Evolutionary conservation across 2,797 vertebrate genomes (phyloP), one percentile per base, ranked within the genome.

Genomic region (Argyrosomus regius): DNA sequence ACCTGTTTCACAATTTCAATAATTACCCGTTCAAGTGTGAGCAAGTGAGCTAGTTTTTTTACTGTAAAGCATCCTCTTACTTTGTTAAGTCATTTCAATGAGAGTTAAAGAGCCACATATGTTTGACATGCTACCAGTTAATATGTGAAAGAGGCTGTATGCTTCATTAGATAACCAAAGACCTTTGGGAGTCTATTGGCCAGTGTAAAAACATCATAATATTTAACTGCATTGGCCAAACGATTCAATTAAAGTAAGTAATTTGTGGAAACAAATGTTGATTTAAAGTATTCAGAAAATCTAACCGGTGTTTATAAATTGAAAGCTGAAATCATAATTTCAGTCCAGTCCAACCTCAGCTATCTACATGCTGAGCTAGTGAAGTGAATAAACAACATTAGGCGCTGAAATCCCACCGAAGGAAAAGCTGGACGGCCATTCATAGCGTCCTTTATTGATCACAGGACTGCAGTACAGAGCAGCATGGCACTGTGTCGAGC

Each of bases 371-470:
- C 18, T 13, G 46, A 61, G 28, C 28, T 67, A 6, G 24, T 46
- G 13, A 60, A 52, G 53, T 43, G 17, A 49, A 56, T 57, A 66
- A 83, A 83, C 26, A 73, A 72, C 63, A 77, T 52, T 26, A 77
- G 53, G 81, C 80, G 83, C 73, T 86, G 49, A 90, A 87, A 85
- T 87, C 65, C 59, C 20, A 16, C 60, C 60, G 20, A 20, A 73
- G 35, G n/a, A 48, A 57, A 52, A 68, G 63, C 45, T 45, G 69
- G 35, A 58, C 59, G 72, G 72, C 61, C 64, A 46, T 82, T 88
- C 49, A 73, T 18, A 61, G 48, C 24, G 60, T 88, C 68, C 61
- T 79, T 83, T 93, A 94, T 92, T 89, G 93, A 94, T 92, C 79
- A 63, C 31, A 64, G 72, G 45, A 39, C 78, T 75, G 76, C 84